Conservation (phyloP, 2,797 vertebrate species). For the Chrosomus eos region DNA sequence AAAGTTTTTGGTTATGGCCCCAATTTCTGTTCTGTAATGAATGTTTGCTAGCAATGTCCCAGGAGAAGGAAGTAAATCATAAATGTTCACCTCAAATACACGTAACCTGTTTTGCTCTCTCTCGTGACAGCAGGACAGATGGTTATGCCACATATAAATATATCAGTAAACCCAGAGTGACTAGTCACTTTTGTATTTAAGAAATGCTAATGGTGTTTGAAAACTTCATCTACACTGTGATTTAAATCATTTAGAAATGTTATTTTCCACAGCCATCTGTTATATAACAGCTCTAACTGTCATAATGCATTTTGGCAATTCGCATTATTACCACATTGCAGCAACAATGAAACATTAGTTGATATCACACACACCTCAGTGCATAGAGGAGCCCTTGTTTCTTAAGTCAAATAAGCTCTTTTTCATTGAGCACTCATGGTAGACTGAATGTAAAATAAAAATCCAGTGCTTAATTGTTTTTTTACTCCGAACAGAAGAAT, state of each 20-base stretch:
- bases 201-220: slow-evolving; percentile 14
- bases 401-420: slow-evolving; percentile 31
- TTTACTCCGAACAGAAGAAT: slow-evolving; percentile 29
- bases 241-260: slow-evolving; percentile 22
- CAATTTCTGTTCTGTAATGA: neutral
- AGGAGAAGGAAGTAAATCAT: neutral
- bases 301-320: neutral
- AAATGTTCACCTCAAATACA: slow-evolving; percentile 3
- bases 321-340: neutral
- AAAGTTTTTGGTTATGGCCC: neutral
- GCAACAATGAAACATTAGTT: neutral
- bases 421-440: slow-evolving; percentile 25
- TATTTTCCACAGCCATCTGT: slow-evolving; percentile 21
- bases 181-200: slow-evolving; percentile 16
- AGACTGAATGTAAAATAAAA: slow-evolving; percentile 30
- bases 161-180: neutral
- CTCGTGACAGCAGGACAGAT: slow-evolving; percentile 35
- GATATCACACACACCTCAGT: neutral
- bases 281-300: slow-evolving; percentile 26
- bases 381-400: slow-evolving; percentile 6
- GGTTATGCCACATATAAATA: slow-evolving; percentile 11
- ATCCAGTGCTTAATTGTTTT: slow-evolving; percentile 34
- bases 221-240: slow-evolving; percentile 11
- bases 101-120: slow-evolving; percentile 13
- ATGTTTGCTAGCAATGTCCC: neutral